Percentiles rank a stretch among this genome's conserved stretches.
These are phyloP conservation scores for Therioaphis trifolii DNA, from an alignment of 2,888 invertebrate genomes.

Conservation along the genomic window DNA sequence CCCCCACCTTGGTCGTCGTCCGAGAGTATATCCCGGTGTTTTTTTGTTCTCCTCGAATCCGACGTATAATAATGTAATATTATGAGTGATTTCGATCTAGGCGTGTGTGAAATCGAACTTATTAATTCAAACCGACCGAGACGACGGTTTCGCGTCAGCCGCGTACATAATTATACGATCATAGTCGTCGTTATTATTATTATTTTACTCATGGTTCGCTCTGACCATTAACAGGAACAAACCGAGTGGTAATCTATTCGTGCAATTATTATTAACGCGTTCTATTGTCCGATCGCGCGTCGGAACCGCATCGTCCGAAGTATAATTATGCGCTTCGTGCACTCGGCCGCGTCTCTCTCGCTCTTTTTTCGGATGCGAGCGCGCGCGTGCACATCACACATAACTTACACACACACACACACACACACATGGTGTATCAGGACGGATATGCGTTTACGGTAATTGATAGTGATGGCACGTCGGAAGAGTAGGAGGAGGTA, in stretches of 20 bases:
- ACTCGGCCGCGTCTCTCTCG: neutral
- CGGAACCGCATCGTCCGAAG: neutral
- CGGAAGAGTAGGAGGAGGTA: neutral
- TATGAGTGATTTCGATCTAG: neutral
- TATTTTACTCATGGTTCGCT: neutral
- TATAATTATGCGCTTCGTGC: neutral
- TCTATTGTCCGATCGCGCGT: neutral
- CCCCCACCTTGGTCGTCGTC: constrained; percentile 15
- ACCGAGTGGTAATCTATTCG: neutral
- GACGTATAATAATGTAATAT: neutral
- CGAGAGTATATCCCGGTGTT: neutral
- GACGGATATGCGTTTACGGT: constrained; percentile 21
- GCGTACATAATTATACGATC: neutral
- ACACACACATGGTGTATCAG: neutral
- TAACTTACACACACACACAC: neutral
- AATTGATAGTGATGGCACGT: neutral
- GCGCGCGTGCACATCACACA: neutral
- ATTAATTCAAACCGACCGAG: neutral
- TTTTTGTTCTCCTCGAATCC: neutral
- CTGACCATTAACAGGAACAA: neutral
- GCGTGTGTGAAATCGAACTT: neutral
- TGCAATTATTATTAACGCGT: constrained; percentile 3
- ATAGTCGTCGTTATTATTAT: neutral
- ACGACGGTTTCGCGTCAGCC: neutral
- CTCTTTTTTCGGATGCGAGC: neutral